Evolutionary conservation across 2,797 vertebrate genomes (phyloP), one percentile per base, ranked within the genome.

Genomic region (Spea hammondii): DNA sequence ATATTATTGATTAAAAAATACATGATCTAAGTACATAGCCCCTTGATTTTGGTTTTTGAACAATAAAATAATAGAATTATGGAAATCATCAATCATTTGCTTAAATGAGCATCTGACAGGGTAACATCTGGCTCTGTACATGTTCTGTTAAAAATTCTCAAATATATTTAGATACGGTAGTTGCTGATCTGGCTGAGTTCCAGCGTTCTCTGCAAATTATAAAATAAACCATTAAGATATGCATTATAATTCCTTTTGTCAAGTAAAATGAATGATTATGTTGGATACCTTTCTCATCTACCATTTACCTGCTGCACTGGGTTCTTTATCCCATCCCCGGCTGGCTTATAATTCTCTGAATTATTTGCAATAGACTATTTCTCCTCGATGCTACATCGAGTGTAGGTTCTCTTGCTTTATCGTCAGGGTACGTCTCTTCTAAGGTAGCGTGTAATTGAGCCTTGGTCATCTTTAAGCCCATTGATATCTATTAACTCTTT

Each of bases 311-410:
- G 13, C 13, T 10, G 48, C 49, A 68, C 68, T 12, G 60, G 32
- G 13, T 12, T n/a, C 6, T 4, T 69, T 10, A 51, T 8, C 57
- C 13, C n/a, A 48, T 47, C 13, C 57, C 46, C 46, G 7, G 11
- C 9, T 14, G 32, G 4, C 44, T 79, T 86, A 87, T 0, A 92
- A 93, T 73, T 85, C 86, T 0, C 76, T 54, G 32, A 80, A 85
- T 2, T 44, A 85, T 4, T 79, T 79, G 1, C 14, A 73, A 78
- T 71, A 78, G 71, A 55, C 47, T 32, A 32, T 87, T 88, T 0
- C 84, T 83, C 68, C 91, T 89, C 32, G 84, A 86, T 84, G n/a
- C 54, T n/a, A 53, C 9, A 10, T 8, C 54, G 10, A 8, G 45
- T 60, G 12, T 53, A 9, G 32, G 32, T 32, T 32, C 32, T 32